A percentile compares a stretch with the other conserved stretches of the same genome.
Conservation (phyloP, 2,888 invertebrate genomes). For the Lasioglossum figueresi region DNA sequence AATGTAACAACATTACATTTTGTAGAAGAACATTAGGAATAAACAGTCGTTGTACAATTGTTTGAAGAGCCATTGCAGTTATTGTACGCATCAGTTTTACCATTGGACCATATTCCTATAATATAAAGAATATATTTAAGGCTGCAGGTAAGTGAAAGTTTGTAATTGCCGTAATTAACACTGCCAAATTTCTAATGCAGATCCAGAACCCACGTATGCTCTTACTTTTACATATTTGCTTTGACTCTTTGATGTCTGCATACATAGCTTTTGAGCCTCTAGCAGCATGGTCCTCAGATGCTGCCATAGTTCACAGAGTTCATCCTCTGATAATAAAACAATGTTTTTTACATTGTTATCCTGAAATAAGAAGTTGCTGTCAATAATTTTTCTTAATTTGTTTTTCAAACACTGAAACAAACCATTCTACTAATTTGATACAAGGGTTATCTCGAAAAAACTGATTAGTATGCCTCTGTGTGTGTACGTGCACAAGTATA, state of each 20-base stretch:
- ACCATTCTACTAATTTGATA: neutral
- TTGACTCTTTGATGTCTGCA: constrained; percentile 1
- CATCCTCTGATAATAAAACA: constrained; percentile 50
- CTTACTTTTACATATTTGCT: constrained; percentile 30
- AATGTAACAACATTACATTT: constrained; percentile 58
- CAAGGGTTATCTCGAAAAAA: constrained; percentile 4
- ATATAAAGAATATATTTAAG: constrained; percentile 10
- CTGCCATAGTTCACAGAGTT: constrained; percentile 63
- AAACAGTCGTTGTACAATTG: constrained; percentile 51
- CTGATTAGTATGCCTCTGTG: constrained; percentile 7
- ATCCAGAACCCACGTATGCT: neutral
- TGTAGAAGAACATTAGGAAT: constrained; percentile 62
- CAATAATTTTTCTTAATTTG: neutral
- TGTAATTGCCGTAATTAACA: neutral
- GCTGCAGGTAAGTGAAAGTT: neutral
- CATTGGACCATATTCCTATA: constrained; percentile 46
- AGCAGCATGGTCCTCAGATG: constrained; percentile 49
- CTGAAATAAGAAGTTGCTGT: constrained; percentile 43
- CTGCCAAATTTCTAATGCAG: neutral
- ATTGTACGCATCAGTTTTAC: constrained; percentile 48
- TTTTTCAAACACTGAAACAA: neutral
- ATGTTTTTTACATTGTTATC: constrained; percentile 53
- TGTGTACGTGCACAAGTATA: neutral
- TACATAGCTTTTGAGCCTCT: constrained; percentile 48
- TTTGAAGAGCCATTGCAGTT: constrained; percentile 55